Evolutionary conservation across 2,113 vertebrate genomes (phyloP).

Genomic region (Brachypodius melanocephalos): DNA sequence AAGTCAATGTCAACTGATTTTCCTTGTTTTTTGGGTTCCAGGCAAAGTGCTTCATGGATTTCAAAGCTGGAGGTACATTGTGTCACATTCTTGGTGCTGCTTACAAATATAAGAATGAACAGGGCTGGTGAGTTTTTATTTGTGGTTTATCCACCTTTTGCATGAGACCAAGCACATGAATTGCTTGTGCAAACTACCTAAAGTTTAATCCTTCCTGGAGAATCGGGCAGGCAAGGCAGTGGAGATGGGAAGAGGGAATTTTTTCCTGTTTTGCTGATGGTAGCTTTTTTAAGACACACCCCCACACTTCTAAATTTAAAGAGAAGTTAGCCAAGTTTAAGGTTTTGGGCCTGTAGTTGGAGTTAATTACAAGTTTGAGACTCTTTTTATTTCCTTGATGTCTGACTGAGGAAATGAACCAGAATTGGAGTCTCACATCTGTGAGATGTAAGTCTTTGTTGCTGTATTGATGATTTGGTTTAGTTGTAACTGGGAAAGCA

Average conservation of each 20-base stretch:
- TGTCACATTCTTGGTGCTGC: constrained; percentile 96
- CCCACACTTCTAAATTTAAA: background rate
- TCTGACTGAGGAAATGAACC: background rate
- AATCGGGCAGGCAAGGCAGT: background rate
- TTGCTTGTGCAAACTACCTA: background rate
- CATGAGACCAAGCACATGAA: background rate
- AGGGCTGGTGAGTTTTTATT: constrained; percentile 89
- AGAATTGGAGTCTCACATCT: rapidly evolving
- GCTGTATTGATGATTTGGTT: background rate
- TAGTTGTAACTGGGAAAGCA: background rate
- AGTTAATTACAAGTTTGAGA: background rate
- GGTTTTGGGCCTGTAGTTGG: background rate
- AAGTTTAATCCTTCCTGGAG: constrained; percentile 8
- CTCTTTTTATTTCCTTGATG: background rate
- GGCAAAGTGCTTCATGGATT: constrained; percentile 98
- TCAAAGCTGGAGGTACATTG: constrained; percentile 93
- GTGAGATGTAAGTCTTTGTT: background rate
- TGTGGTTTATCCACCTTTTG: constrained; percentile 2
- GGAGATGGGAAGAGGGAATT: constrained; percentile 38
- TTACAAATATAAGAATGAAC: constrained; percentile 98
- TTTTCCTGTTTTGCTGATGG: background rate
- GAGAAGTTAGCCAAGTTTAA: background rate
- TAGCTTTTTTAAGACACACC: background rate
- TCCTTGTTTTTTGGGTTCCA: constrained; percentile 55
- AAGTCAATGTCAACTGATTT: background rate